Percentiles rank a stretch among this genome's conserved stretches.
These are phyloP conservation scores for Potamarius usumacintae DNA, from an alignment of 2,113 vertebrate species.

Conservation along the genomic window DNA sequence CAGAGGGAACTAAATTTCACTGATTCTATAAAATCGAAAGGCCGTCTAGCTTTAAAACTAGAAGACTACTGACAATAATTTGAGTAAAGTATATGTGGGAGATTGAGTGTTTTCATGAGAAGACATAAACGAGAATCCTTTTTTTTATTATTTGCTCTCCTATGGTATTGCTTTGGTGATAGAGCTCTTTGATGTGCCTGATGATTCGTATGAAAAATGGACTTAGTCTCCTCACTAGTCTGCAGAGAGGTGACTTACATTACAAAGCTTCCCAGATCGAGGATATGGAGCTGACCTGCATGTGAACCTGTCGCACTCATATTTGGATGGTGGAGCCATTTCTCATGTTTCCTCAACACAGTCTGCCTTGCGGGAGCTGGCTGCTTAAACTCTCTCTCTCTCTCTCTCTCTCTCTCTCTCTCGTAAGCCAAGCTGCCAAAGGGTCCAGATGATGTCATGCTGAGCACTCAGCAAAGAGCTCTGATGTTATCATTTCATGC, in stretches of 20 bases:
- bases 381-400: constrained; percentile 41
- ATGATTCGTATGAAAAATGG: constrained; percentile 55
- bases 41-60: constrained; percentile 4
- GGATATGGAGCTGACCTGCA: constrained; percentile 49
- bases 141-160: constrained; percentile 1
- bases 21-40: too few species aligned
- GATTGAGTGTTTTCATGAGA: not conserved
- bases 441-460: constrained; percentile 73
- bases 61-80: not conserved
- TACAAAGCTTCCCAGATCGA: constrained; percentile 50
- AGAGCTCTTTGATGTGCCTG: constrained; percentile 43
- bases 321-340: constrained; percentile 49
- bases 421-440: constrained; percentile 48
- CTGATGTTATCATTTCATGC: constrained; percentile 64
- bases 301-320: constrained; percentile 48
- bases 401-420: constrained; percentile 27
- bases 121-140: constrained; percentile 27
- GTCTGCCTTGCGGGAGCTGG: constrained; percentile 35
- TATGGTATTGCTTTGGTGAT: constrained; percentile 32
- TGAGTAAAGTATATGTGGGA: not conserved
- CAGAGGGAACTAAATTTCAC: too few species aligned
- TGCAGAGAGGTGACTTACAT: constrained; percentile 48
- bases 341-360: constrained; percentile 54
- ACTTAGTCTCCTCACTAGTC: constrained; percentile 34
- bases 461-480: constrained; percentile 61